Evolutionary conservation across 2,888 invertebrate species (phyloP).

Genomic region (Thelaira solivaga): DNA sequence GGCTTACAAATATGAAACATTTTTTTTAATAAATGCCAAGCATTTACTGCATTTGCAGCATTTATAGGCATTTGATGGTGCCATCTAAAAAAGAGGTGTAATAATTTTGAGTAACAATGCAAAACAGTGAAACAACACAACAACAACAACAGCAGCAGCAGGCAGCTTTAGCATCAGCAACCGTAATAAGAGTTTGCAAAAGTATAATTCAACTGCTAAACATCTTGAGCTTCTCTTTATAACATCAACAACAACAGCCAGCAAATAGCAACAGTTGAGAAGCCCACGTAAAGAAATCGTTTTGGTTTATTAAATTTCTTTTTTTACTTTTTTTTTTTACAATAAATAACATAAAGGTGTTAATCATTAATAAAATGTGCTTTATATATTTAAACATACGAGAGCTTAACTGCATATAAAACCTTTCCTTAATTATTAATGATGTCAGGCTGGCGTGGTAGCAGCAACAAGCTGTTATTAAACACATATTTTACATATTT

Average conservation of each 20-base stretch:
- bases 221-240: background rate
- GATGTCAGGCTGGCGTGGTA: conserved; percentile 33
- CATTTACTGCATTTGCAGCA: background rate
- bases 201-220: background rate
- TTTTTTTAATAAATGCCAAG: conserved; percentile 6
- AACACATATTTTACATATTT: conserved; percentile 33
- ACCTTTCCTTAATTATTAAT: conserved; percentile 50
- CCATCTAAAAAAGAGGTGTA: conserved; percentile 19
- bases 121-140: background rate
- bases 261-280: background rate
- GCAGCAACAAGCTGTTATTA: background rate
- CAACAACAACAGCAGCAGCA: too few species aligned
- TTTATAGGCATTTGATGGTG: conserved; percentile 8
- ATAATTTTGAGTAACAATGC: conserved; percentile 34
- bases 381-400: conserved; percentile 1
- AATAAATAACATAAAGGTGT: conserved; percentile 45
- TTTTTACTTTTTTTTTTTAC: background rate
- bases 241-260: background rate
- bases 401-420: too few species aligned
- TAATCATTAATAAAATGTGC: conserved; percentile 57
- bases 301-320: too few species aligned
- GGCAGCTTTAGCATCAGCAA: too few species aligned
- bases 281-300: conserved; percentile 39
- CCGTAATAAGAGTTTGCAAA: too few species aligned
- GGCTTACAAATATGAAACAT: too few species aligned